Percentiles rank a stretch among this genome's conserved stretches.
These are phyloP conservation scores for Etheostoma nigrum DNA, from an alignment of 2,797 vertebrate genomes.

Conservation along the genomic window DNA sequence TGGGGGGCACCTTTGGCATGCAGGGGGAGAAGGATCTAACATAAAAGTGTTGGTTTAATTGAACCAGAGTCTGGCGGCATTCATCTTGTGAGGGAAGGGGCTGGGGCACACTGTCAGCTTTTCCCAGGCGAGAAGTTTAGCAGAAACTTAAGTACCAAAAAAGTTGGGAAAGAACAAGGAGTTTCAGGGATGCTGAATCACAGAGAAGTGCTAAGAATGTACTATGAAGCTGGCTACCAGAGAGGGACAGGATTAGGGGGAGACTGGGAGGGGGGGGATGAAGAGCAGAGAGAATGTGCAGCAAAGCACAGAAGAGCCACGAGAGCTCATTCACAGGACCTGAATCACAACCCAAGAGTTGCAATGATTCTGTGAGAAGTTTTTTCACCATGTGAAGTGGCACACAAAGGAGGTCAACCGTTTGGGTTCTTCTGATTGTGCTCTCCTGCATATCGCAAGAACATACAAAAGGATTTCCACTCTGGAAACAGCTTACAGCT, in stretches of 20 bases:
- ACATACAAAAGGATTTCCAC: constrained; percentile 4
- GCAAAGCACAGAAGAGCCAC: constrained; percentile 34
- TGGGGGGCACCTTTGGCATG: constrained; percentile 45
- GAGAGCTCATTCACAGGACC: constrained; percentile 43
- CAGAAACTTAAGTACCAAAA: constrained; percentile 16
- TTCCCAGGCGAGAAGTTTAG: constrained; percentile 16
- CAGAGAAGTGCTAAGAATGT: constrained; percentile 20
- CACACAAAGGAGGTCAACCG: constrained; percentile 25
- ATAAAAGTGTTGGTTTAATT: constrained; percentile 77
- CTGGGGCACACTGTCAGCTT: not conserved
- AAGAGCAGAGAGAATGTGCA: constrained; percentile 46
- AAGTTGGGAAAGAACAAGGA: constrained; percentile 42
- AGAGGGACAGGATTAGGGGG: constrained; percentile 9
- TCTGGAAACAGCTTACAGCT: constrained; percentile 11
- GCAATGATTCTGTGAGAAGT: constrained; percentile 21
- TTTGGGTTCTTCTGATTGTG: not conserved
- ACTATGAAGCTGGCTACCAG: constrained; percentile 25
- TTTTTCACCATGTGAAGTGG: constrained; percentile 10
- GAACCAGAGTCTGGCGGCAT: constrained; percentile 60
- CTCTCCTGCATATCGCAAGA: constrained; percentile 22
- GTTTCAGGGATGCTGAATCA: constrained; percentile 31
- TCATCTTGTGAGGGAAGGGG: constrained; percentile 44
- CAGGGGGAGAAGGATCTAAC: constrained; percentile 47
- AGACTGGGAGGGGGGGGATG: not conserved
- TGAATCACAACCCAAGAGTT: constrained; percentile 28